Percentiles rank a stretch among this genome's conserved stretches.
These are phyloP conservation scores for Hypsibius dujardini DNA, from an alignment of 1,140 invertebrate species.

Conservation along the genomic window DNA sequence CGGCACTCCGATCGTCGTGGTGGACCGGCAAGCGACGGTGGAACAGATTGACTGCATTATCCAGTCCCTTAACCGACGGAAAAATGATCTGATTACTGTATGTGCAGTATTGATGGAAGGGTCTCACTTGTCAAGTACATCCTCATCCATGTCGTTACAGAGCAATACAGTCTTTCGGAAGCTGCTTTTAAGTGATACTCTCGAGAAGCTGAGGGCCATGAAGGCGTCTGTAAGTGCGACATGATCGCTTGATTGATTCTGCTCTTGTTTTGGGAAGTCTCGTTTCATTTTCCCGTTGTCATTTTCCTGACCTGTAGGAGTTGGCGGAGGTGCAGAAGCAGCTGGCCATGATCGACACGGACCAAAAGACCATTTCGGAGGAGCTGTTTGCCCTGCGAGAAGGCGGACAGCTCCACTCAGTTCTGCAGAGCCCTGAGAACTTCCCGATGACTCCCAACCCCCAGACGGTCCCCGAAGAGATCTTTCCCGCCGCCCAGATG, in stretches of 20 bases:
- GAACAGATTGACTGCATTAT: slow-evolving; percentile 14
- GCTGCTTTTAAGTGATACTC: background rate
- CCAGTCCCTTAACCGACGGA: slow-evolving; percentile 7
- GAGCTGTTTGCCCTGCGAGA: background rate
- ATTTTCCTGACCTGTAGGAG: background rate
- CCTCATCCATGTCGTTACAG: too few species aligned
- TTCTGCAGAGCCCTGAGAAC: background rate
- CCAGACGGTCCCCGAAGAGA: slow-evolving; percentile 11
- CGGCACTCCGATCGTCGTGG: slow-evolving; percentile 7
- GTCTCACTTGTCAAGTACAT: too few species aligned
- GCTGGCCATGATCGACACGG: background rate
- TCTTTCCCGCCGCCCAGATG: background rate
- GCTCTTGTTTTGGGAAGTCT: too few species aligned
- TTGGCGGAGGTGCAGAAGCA: slow-evolving; percentile 13
- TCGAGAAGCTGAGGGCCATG: background rate
- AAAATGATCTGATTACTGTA: slow-evolving; percentile 17
- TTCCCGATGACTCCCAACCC: background rate
- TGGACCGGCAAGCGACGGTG: slow-evolving; percentile 12
- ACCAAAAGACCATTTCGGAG: background rate
- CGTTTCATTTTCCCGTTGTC: background rate
- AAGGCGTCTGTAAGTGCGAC: background rate
- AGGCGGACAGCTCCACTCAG: background rate
- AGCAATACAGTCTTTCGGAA: slow-evolving; percentile 9
- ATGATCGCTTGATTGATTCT: too few species aligned
- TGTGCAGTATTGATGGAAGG: too few species aligned